Evolutionary conservation across 2,888 invertebrate genomes (phyloP), one percentile per base, ranked within the genome.

Genomic region (Drosophila melanocephala): DNA sequence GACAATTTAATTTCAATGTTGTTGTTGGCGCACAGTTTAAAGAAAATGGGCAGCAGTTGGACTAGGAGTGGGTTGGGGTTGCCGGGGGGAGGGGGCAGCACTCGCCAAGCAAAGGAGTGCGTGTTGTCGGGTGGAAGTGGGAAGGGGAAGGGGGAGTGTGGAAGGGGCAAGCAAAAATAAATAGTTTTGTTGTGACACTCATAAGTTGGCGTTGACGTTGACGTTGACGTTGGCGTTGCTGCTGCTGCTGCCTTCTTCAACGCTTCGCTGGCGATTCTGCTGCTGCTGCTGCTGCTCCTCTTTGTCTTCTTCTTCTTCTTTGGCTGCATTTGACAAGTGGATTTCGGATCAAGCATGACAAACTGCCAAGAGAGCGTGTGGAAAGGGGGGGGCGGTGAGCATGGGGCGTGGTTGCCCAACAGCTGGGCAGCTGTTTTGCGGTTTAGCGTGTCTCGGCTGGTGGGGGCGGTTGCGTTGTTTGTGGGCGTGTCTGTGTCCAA

Each of bases 1-100:
- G 88, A 84, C 90, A 85, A 81, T 87, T 87, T 86, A 83, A 86
- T 90, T 86, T 90, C 90, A 88, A 86, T 90, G 90, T 86, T 89
- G 87, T 39, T 26, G 19, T 72, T 32, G 42, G 70, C 70, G 50
- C 35, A 52, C 69, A 79, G 66, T 71, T 78, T 72, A 67, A 59
- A 76, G 75, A 72, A 83, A 81, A 72, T 74, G 65, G 61, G 67
- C 77, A 77, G 44, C 22, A 12, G 2, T 44, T 12, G 5, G 14
- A 22, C 30, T n/a, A 22, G n/a, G 22, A 7, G 6, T 9, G 53
- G 14, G 37, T 37, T 19, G 14, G 7, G 4, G 9, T 6, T 5
- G n/a, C n/a, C n/a, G n/a, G 26, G 22, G 16, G 26, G 0, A 2
- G 19, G 5, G 5, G 5, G 1, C 26, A 9, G 16, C 47, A 47